Percentiles rank a stretch among this genome's conserved stretches.
Evolutionary conservation across 2,113 vertebrate genomes (phyloP).

Genomic region (Nyctibius bracteatus): DNA sequence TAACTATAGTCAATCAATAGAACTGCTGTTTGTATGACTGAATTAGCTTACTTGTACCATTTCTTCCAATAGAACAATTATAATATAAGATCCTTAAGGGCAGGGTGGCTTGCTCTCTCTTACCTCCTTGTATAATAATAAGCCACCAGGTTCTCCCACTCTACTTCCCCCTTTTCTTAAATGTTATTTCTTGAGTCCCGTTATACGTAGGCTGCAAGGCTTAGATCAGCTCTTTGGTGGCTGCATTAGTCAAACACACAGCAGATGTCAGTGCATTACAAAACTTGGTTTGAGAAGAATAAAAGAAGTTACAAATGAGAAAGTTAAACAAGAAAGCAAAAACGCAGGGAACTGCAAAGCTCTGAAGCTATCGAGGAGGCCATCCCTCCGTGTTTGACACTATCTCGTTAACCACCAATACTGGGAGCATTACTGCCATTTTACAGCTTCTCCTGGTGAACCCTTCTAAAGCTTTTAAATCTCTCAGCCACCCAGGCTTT

Average conservation of each 20-base stretch:
- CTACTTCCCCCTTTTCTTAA: background rate
- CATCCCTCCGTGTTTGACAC: background rate
- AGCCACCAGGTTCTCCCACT: background rate
- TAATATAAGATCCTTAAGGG: background rate
- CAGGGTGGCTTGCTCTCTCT: background rate
- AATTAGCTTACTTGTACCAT: background rate
- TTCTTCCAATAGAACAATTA: background rate
- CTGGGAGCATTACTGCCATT: background rate
- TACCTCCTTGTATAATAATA: background rate
- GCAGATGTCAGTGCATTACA: constrained; percentile 70
- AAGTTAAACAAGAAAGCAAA: background rate
- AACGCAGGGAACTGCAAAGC: background rate
- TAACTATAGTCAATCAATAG: background rate
- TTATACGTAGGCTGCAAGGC: background rate
- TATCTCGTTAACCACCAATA: background rate
- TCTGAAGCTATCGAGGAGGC: background rate
- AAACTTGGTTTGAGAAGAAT: constrained; percentile 10
- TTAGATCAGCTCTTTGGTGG: background rate
- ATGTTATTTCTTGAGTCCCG: fast-evolving
- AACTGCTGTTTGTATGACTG: background rate
- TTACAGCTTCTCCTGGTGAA: background rate
- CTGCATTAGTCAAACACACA: constrained; percentile 53
- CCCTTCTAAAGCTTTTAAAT: background rate
- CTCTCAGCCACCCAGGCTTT: background rate
- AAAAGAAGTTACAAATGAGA: background rate